Evolutionary conservation across 2,797 vertebrate species (phyloP), one percentile per base, ranked within the genome.

Genomic region (Pithecia hirsuta): DNA sequence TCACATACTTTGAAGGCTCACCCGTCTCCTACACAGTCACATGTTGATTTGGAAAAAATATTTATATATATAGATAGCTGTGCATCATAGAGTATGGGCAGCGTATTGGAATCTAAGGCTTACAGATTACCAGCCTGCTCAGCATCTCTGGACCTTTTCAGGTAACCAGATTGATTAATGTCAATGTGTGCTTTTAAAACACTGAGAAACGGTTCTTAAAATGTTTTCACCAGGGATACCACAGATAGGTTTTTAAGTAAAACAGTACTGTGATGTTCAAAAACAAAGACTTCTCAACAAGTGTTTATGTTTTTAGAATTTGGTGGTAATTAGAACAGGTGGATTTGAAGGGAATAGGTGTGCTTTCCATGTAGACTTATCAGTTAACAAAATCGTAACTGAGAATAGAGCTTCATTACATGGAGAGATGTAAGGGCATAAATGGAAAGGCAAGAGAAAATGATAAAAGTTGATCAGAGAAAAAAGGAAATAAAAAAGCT

Each of bases 111-210:
- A 81, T 79, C 96, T 80, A 67, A 98, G 41, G 48, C 70, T 89
- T 57, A 61, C 80, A 79, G 96, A 95, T 89, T 96, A 83, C 22
- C 96, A 96, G 55, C 50, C 86, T 79, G n/a, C 83, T 94, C 94
- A 84, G 12, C 88, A 46, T 95, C 79, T 82, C 88, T 97, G 72
- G 33, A 22, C 81, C 74, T 97, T 41, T 76, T 95, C 96, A 98
- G 99, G 98, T 99, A 99, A 98, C 93, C 85, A 75, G 78, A 74
- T 57, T 78, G 92, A 52, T 72, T 57, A 48, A 81, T 79, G 28
- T 44, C 55, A 78, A 13, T 81, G 17, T 39, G 13, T n/a, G 30
- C 20, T 97, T 93, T 79, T 10, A 81, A 93, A 91, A 79, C 30
- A 61, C 50, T 89, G 61, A 89, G 41, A 70, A 84, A 5, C 59